Evolutionary conservation across 2,888 invertebrate genomes (phyloP).

Genomic region (Cryptophagus acutangulus): DNA sequence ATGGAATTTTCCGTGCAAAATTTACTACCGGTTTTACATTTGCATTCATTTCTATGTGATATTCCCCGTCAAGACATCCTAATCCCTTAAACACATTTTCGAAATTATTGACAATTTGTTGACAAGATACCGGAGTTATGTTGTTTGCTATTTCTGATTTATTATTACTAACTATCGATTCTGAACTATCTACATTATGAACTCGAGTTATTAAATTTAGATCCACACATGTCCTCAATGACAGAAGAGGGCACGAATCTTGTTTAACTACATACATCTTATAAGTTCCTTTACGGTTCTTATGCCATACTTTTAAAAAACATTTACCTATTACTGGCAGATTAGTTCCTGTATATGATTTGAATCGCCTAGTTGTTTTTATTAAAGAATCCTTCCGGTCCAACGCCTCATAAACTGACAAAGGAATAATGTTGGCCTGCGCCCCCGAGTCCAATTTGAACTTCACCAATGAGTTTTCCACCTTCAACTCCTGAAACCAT

Average conservation of each 20-base stretch:
- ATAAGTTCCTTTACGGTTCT: too few species aligned
- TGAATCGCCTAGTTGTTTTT: not conserved
- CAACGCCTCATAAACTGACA: not conserved
- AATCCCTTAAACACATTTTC: slow-evolving; percentile 23
- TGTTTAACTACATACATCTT: too few species aligned
- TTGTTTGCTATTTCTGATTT: too few species aligned
- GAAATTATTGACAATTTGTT: slow-evolving; percentile 13
- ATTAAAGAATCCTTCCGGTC: not conserved
- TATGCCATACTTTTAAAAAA: not conserved
- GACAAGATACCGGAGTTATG: too few species aligned
- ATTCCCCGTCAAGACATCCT: slow-evolving; percentile 21
- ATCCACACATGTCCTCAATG: too few species aligned
- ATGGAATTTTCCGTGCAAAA: slow-evolving; percentile 23
- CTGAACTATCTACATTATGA: too few species aligned
- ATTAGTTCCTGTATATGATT: not conserved
- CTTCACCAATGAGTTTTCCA: not conserved
- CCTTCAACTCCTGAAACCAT: not conserved
- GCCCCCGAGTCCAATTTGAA: slow-evolving; percentile 1
- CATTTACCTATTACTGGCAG: slow-evolving; percentile 4
- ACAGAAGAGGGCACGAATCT: too few species aligned
- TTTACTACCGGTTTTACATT: slow-evolving; percentile 15
- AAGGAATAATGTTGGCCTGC: not conserved
- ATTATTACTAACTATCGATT: too few species aligned
- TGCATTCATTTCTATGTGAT: slow-evolving; percentile 15
- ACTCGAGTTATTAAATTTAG: too few species aligned